A percentile compares a stretch with the other conserved stretches of the same genome.
Evolutionary conservation across 2,888 invertebrate species (phyloP).

Genomic region (Leptinotarsa tumamoca): DNA sequence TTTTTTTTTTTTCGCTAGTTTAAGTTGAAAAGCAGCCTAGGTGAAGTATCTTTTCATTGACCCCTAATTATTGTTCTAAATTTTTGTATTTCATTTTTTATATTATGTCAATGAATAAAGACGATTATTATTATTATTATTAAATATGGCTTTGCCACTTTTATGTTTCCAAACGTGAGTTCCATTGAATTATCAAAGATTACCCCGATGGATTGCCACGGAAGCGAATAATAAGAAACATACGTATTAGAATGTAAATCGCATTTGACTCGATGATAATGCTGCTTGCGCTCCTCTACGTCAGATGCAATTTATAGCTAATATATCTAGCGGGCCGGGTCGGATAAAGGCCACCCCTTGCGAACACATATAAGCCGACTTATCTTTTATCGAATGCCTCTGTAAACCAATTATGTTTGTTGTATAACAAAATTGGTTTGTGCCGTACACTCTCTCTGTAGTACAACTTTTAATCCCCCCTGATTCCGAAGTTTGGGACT

Average conservation of each 20-base stretch:
- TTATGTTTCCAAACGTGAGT: constrained; percentile 18
- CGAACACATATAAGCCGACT: constrained; percentile 48
- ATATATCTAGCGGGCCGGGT: constrained; percentile 53
- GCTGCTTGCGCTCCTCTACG: constrained; percentile 42
- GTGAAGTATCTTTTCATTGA: no score
- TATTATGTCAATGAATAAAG: no score
- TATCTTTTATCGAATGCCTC: constrained; percentile 51
- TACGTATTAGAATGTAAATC: constrained; percentile 44
- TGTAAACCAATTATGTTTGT: constrained; percentile 54
- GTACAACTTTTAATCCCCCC: constrained; percentile 9
- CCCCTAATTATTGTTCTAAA: no score
- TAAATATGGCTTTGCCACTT: constrained; percentile 14
- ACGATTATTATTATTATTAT: neutral
- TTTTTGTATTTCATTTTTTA: no score
- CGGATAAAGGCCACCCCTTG: constrained; percentile 44
- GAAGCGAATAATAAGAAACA: constrained; percentile 44
- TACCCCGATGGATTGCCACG: constrained; percentile 21
- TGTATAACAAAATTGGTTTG: constrained; percentile 40
- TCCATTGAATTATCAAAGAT: constrained; percentile 28
- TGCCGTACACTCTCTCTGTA: neutral
- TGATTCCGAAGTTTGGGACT: neutral
- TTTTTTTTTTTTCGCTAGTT: no score
- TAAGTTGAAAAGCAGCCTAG: no score
- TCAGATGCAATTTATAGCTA: constrained; percentile 60
- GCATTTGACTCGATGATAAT: constrained; percentile 50